Evolutionary conservation across 53 echinoderm and acorn worm species (phyloP).

Genomic region (Holothuria leucospilota): DNA sequence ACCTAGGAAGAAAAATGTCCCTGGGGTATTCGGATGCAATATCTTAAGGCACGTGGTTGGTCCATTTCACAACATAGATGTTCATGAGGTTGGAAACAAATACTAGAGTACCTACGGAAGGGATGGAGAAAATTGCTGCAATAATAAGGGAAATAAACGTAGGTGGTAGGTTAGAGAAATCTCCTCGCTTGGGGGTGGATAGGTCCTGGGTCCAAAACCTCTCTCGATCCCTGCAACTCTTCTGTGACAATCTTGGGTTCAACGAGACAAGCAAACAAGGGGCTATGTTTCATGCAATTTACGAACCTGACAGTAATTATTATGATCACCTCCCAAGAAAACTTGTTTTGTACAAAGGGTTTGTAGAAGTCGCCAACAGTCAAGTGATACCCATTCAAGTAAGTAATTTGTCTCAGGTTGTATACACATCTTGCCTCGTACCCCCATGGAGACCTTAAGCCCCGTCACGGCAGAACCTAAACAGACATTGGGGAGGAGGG

Average conservation of each 20-base stretch:
- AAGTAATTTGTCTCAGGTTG: background rate
- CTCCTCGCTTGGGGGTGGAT: too few relatives aligned
- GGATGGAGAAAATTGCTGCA: too few relatives aligned
- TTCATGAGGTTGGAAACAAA: too few relatives aligned
- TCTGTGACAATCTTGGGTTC: background rate
- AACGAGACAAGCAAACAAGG: background rate
- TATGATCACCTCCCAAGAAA: background rate
- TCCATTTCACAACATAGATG: too few relatives aligned
- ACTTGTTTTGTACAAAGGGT: background rate
- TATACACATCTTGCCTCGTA: background rate
- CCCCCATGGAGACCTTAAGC: background rate
- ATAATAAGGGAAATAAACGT: too few relatives aligned
- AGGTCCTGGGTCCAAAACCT: background rate
- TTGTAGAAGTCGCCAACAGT: background rate
- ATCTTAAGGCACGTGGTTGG: constrained; percentile 17
- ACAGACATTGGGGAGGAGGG: background rate
- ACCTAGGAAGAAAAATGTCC: constrained; percentile 52
- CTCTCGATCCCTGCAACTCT: background rate
- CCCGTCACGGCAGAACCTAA: background rate
- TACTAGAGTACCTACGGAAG: too few relatives aligned
- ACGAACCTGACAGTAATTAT: background rate
- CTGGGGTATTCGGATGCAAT: constrained; percentile 69
- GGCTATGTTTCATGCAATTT: background rate
- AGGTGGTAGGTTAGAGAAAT: too few relatives aligned
- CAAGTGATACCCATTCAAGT: background rate